phyloP scores from a whole-genome alignment of 2,888 invertebrate species.

The Adelphocoris suturalis region DNA sequence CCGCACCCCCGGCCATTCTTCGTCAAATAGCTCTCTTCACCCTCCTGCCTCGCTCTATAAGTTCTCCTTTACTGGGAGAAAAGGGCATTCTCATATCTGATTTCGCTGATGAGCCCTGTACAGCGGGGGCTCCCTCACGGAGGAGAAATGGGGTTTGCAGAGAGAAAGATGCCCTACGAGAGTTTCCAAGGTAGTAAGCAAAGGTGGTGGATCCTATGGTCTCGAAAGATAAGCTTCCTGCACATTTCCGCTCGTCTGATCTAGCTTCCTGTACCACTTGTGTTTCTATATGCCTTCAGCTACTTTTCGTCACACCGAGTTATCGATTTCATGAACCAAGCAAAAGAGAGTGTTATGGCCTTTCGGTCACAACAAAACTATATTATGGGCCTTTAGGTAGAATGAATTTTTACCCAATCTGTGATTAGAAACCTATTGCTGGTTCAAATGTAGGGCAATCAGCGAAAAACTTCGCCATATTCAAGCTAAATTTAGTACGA shows the following conservation, averaged over 20 bases:
- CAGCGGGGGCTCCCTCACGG: not conserved
- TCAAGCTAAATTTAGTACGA: no score
- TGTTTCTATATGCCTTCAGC: not conserved
- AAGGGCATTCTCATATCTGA: slow-evolving; percentile 1
- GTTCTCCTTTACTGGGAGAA: not conserved
- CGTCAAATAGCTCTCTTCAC: slow-evolving; percentile 38
- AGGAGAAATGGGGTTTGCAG: not conserved
- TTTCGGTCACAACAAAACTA: no score
- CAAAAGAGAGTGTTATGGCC: no score
- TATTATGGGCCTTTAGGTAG: no score
- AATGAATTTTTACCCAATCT: no score
- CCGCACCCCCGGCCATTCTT: slow-evolving; percentile 18
- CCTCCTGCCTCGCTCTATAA: not conserved
- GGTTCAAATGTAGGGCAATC: no score
- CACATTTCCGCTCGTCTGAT: not conserved
- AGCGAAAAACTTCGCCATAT: no score
- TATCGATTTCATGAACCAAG: no score
- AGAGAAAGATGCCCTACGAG: not conserved
- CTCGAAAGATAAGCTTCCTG: slow-evolving; percentile 1
- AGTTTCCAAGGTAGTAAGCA: not conserved
- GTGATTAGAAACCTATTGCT: no score
- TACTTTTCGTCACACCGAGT: not conserved
- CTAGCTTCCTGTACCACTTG: not conserved
- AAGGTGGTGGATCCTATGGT: not conserved
- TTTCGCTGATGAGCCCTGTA: slow-evolving; percentile 1